These are phyloP conservation scores for Mus minutoides DNA, from an alignment of 2,797 vertebrate species.

Conservation along the genomic window DNA sequence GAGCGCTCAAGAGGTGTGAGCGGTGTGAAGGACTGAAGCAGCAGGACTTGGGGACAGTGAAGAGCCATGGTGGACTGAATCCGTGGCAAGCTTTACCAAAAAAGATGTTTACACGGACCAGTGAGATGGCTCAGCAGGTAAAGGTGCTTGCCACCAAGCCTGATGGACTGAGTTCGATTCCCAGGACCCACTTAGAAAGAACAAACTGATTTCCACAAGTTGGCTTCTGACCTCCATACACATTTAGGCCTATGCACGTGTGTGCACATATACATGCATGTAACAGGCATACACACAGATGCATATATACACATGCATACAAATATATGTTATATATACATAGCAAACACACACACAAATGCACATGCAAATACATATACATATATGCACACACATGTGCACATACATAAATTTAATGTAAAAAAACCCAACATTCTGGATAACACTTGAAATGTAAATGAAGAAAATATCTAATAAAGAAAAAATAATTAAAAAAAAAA, in stretches of 20 bases:
- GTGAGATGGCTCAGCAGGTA: not conserved
- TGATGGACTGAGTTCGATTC: not conserved
- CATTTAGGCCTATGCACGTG: not conserved
- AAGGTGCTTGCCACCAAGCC: not conserved
- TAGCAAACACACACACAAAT: not conserved
- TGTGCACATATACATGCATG: not conserved
- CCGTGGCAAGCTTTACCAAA: not conserved
- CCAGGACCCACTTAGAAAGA: not conserved
- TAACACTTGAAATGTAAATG: no score
- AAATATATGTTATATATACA: not conserved
- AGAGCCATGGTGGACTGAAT: not conserved
- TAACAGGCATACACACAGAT: not conserved
- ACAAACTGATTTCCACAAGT: not conserved
- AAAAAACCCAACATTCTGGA: no score
- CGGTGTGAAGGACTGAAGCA: rapidly evolving
- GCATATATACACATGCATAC: not conserved
- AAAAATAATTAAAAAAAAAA: no score
- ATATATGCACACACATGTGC: not conserved
- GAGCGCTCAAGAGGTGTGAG: not conserved
- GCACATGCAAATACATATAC: not conserved
- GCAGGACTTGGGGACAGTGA: not conserved
- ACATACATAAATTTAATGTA: not conserved
- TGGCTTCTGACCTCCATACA: not conserved
- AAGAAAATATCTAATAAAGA: no score
- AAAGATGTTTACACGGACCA: not conserved